phyloP scores from a whole-genome alignment of 2,888 invertebrate genomes.

The Thalpophila matura region DNA sequence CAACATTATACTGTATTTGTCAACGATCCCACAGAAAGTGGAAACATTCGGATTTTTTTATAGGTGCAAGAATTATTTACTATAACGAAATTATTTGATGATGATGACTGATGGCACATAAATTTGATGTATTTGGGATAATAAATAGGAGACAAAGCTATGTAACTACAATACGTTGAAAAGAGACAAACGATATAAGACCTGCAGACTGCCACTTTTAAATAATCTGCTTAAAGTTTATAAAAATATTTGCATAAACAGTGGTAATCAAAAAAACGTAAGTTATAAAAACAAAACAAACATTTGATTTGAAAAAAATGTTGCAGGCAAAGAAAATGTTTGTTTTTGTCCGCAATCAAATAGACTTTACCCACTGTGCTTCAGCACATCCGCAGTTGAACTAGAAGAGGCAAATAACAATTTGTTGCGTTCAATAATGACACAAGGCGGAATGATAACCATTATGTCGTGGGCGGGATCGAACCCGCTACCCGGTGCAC shows the following conservation, averaged over 20 bases:
- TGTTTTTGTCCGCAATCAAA: constrained; percentile 9
- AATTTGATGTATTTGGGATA: too few relatives aligned
- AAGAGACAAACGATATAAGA: too few relatives aligned
- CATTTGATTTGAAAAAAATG: background rate
- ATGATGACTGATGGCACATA: too few relatives aligned
- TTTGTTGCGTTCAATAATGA: constrained; percentile 69
- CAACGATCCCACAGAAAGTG: background rate
- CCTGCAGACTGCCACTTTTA: too few relatives aligned
- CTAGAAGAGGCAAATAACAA: constrained; percentile 61
- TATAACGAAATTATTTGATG: too few relatives aligned
- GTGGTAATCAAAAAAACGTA: too few relatives aligned
- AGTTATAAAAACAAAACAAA: background rate
- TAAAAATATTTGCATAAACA: too few relatives aligned
- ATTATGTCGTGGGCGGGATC: constrained; percentile 72
- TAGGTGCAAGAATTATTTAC: background rate
- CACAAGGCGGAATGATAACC: constrained; percentile 67
- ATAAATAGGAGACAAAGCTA: too few relatives aligned
- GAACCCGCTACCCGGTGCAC: constrained; percentile 66
- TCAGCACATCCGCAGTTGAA: constrained; percentile 46
- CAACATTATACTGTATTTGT: constrained; percentile 6
- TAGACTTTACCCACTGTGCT: constrained; percentile 39
- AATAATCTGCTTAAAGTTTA: too few relatives aligned
- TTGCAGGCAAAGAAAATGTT: background rate
- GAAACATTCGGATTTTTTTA: too few relatives aligned
- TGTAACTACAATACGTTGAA: too few relatives aligned